Evolutionary conservation across 1,140 invertebrate species (phyloP), one percentile per base, ranked within the genome.

Genomic region (Orius insidiosus): DNA sequence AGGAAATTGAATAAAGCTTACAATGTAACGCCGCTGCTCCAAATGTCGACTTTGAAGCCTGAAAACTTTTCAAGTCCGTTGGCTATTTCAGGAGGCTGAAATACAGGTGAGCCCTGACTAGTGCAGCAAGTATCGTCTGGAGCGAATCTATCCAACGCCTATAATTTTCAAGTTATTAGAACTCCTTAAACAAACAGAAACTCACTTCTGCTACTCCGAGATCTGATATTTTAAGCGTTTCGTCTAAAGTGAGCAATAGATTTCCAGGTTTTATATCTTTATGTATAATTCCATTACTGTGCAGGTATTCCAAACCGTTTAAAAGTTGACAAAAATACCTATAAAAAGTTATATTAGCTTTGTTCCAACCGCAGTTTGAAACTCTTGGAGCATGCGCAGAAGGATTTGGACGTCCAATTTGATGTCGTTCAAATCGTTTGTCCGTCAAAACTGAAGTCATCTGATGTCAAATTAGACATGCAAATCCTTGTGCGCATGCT

Each of bases 231-330:
- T 98, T 99, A 39, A 98, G 67, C 31, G 78, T 85, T 53, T 85
- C 80, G 60, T 95, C 84, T 30, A 84, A 72, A 1, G 89, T 88
- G n/a, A 99, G 66, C 6, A 99, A 68, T 42, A 99, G 69, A 70
- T 99, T 99, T 39, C 92, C 92, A 15, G 95, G 95, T 67, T 99
- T 99, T 43, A 99, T 97, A 64, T 99, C 96, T 68, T 98, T 98
- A 63, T 99, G 96, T 49, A 98, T 78, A 14, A 98, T 86, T 41
- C 93, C 78, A 65, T 84, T 80, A 52, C 85, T 80, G 64, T 99
- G 95, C 50, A 99, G 70, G 67, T 98, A 98, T 61, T 96, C 88
- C 55, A 99, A 66, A 2, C 95, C 95, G 60, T 93, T 80, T 31
- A 98, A 68, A 32, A 98, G 66, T 62, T 99, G 95, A 54, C 68